These are phyloP conservation scores for Pelusios castaneus DNA, from an alignment of 2,113 vertebrate species.

Conservation along the genomic window DNA sequence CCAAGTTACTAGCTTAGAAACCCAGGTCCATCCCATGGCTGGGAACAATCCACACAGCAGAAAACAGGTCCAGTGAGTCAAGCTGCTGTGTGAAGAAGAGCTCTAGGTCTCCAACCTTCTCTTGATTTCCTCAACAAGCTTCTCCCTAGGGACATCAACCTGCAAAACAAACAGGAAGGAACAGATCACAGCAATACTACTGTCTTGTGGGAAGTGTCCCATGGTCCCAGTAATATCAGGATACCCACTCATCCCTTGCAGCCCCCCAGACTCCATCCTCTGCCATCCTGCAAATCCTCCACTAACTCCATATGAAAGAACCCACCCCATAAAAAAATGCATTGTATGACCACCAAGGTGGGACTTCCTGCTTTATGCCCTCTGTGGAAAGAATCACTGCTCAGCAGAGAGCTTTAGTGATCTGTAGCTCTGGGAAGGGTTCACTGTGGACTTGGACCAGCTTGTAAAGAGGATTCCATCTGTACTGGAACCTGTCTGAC, in stretches of 20 bases:
- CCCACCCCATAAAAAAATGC: not conserved
- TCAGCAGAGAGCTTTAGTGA: fast-evolving
- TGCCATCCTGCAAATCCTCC: not conserved
- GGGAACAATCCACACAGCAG: not conserved
- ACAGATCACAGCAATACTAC: not conserved
- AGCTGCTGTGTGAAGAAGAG: not conserved
- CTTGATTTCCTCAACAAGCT: conserved; percentile 82
- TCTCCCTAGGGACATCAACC: conserved; percentile 81
- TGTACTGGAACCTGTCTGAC: not conserved
- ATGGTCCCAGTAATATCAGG: no score
- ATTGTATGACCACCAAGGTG: not conserved
- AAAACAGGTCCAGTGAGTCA: not conserved
- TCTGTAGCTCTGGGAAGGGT: not conserved
- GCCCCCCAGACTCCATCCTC: not conserved
- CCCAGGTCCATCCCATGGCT: no score
- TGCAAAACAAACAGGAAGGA: conserved; percentile 45
- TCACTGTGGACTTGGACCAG: not conserved
- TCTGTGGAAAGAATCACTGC: not conserved
- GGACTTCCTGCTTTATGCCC: no score
- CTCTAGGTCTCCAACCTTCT: conserved; percentile 52
- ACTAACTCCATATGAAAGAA: not conserved
- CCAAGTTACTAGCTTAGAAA: not conserved
- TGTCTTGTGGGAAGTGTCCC: not conserved
- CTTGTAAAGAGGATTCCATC: not conserved
- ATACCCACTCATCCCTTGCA: no score